These are phyloP conservation scores for Gallinago solitaria DNA, from an alignment of 2,797 vertebrate genomes.

Conservation along the genomic window DNA sequence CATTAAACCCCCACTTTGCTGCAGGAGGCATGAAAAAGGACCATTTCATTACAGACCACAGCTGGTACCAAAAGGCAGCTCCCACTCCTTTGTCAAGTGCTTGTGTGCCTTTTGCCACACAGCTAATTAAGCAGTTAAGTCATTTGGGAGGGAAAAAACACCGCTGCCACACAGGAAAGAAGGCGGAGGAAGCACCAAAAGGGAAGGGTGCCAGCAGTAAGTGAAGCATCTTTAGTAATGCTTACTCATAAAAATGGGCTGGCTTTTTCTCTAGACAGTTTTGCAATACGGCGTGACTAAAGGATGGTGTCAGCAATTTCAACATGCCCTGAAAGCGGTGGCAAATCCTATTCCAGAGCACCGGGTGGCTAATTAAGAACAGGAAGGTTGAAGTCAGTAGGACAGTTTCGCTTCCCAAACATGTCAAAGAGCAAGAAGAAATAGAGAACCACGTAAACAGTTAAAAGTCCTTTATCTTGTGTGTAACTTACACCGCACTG, in stretches of 20 bases:
- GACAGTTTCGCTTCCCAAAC: neutral
- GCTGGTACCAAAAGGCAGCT: neutral
- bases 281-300: neutral
- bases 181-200: neutral
- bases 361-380: neutral
- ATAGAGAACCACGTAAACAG: neutral
- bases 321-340: neutral
- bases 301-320: neutral
- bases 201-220: neutral
- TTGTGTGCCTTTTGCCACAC: neutral
- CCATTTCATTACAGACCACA: neutral
- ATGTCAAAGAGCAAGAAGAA: neutral
- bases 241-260: neutral
- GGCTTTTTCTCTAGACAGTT: neutral
- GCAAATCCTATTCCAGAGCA: neutral
- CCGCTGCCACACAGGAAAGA: neutral
- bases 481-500: neutral
- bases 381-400: neutral
- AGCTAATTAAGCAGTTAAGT: neutral
- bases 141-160: neutral
- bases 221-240: neutral
- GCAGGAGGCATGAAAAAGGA: neutral
- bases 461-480: neutral
- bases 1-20: neutral
- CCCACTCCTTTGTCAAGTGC: neutral